Base-by-base conservation (phyloP, 1,140 invertebrate genomes). In the Achroia grisella region DNA sequence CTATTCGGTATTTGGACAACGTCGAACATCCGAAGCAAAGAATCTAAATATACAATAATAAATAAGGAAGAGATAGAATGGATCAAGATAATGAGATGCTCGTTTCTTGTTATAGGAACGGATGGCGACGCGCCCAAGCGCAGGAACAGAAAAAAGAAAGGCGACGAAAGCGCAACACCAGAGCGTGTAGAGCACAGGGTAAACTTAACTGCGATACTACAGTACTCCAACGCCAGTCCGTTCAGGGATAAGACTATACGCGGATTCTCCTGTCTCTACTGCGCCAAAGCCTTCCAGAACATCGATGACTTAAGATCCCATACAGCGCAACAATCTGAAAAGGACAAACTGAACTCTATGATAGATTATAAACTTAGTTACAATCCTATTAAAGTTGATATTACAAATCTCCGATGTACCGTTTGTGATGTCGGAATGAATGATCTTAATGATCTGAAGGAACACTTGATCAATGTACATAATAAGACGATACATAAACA, bases 51-150 rank as follows among this genome's bases (percentile, higher is more conserved):
- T 23, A 23, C 17, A 2, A 23, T 23, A 23, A 23, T 23, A 6
- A 23, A 3, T 17, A 30, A 39, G 39, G 60, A 70, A 70, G 62
- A 62, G 39, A 43, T 44, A 68, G 52, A 67, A 39, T 65, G 49
- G 63, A 62, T 51, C 59, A 66, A 75, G 75, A 79, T 80, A 77
- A 84, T 74, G 68, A 80, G 73, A 72, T 77, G 62, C 61, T 71
- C 73, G 68, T 75, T 82, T 82, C 66, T 51, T 81, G 76, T 85
- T 85, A 67, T 85, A 85, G 81, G 75, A 68, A 71, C 70, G 62
- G 69, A 71, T 50, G 67, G 55, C 47, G 73, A 51, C 51, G 54
- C 55, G 56, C 58, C 71, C 54, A 80, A 80, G 59, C 58, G 67
- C 56, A 80, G 62, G 56, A 79, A 66, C 70, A 69, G 59, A 68